Conservation (phyloP, 2,797 vertebrate genomes). For the Mareca penelope region DNA sequence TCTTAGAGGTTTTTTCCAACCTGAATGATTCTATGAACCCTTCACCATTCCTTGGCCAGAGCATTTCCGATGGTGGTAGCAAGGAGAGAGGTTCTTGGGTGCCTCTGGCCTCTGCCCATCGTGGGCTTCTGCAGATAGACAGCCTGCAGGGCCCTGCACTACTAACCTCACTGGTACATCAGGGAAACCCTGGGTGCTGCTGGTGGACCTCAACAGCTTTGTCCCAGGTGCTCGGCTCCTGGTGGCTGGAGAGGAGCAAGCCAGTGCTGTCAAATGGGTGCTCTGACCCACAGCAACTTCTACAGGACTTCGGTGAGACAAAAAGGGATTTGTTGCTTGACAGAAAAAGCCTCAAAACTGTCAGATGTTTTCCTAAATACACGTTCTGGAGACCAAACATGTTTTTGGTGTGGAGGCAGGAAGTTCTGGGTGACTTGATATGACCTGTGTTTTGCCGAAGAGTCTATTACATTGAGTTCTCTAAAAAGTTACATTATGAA, state of each 20-base stretch:
- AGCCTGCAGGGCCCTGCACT: background rate
- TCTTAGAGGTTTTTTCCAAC: too few species aligned
- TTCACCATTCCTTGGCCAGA: background rate
- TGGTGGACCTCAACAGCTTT: background rate
- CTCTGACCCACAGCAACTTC: background rate
- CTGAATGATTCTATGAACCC: too few species aligned
- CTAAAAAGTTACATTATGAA: constrained; percentile 1
- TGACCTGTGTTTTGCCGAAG: background rate
- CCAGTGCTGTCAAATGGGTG: background rate
- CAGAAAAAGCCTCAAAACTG: background rate
- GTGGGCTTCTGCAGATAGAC: background rate
- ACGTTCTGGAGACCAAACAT: background rate
- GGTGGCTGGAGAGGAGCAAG: background rate
- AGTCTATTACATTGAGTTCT: background rate
- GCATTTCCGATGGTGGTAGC: background rate
- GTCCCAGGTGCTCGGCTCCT: background rate
- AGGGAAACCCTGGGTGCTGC: background rate
- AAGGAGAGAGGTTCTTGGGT: background rate
- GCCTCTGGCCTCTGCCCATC: background rate
- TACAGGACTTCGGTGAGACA: background rate
- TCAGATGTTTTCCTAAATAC: background rate
- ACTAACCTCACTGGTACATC: background rate
- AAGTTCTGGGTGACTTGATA: background rate
- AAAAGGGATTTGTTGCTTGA: background rate
- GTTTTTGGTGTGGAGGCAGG: background rate